phyloP scores from a whole-genome alignment of 1,140 invertebrate genomes.

The Chlorops oryzae region DNA sequence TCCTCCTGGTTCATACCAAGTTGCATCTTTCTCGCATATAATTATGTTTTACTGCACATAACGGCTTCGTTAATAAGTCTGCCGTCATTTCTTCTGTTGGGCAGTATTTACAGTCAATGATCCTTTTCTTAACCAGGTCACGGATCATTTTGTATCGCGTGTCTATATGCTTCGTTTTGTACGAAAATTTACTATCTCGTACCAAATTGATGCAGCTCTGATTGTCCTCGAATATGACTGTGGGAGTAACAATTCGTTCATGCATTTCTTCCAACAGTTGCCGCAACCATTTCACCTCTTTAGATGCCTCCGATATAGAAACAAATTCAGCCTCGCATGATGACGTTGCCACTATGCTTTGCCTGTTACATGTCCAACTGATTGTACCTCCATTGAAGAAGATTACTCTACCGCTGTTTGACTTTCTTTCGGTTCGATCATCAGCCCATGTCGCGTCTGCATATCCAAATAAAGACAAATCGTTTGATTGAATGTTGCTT shows the following conservation, averaged over 20 bases:
- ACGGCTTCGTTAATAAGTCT: conserved; percentile 24
- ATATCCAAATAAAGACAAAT: conserved; percentile 6
- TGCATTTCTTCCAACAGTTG: conserved; percentile 17
- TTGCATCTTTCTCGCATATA: conserved; percentile 1
- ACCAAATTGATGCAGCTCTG: conserved; percentile 22
- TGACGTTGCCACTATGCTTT: conserved; percentile 21
- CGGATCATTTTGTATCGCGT: conserved; percentile 17
- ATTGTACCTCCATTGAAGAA: conserved; percentile 14
- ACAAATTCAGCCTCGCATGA: conserved; percentile 22
- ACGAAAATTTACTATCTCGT: conserved; percentile 16
- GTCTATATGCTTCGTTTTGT: conserved; percentile 20
- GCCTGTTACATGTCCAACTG: conserved; percentile 19
- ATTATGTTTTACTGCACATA: conserved; percentile 12
- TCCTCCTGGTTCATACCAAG: conserved; percentile 6
- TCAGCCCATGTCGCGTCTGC: conserved; percentile 22
- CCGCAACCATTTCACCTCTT: conserved; percentile 19
- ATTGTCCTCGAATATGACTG: conserved; percentile 19
- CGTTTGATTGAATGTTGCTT: no score
- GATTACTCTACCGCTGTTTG: conserved; percentile 21
- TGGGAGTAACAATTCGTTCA: conserved; percentile 6
- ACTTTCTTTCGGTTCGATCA: conserved; percentile 20
- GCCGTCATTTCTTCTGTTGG: conserved; percentile 22
- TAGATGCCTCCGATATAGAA: conserved; percentile 17
- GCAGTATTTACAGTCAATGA: conserved; percentile 17
- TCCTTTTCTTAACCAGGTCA: conserved; percentile 14